These are phyloP conservation scores for Eulacestoma nigropectus DNA, from an alignment of 2,113 vertebrate species.

Conservation along the genomic window DNA sequence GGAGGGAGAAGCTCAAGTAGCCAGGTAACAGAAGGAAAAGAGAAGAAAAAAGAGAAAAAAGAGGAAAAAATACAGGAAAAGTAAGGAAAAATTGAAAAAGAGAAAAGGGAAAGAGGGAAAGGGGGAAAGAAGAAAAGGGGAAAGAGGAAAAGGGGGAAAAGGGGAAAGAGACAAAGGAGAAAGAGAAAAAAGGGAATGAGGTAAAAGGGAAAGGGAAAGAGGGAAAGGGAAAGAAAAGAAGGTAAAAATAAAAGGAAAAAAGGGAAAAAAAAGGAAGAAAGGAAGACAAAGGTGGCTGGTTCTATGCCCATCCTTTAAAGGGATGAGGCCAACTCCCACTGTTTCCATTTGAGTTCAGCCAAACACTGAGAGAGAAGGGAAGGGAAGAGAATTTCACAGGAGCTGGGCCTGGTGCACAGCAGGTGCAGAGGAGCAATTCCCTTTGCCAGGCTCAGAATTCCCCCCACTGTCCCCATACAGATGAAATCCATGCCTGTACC, in stretches of 20 bases:
- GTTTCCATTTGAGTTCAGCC: neutral
- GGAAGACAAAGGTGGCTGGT: neutral
- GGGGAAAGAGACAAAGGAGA: neutral
- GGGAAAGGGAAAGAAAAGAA: neutral
- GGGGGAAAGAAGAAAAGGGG: fast-evolving
- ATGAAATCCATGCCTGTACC: neutral
- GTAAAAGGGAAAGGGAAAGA: neutral
- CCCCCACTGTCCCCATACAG: neutral
- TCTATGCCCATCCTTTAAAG: neutral
- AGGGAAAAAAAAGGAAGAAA: neutral
- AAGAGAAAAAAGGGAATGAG: neutral
- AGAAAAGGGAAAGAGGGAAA: no score
- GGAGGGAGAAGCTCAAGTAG: neutral
- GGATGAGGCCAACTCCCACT: neutral
- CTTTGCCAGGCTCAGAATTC: neutral
- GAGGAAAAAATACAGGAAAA: neutral
- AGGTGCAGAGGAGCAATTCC: neutral
- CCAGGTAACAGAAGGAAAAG: neutral
- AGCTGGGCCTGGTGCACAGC: neutral
- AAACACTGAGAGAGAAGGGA: neutral
- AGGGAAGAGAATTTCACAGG: neutral
- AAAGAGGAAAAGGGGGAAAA: neutral
- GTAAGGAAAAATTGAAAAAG: neutral
- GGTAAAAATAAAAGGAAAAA: neutral
- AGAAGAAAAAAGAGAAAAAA: neutral